Conservation (phyloP, 2,113 vertebrate genomes). For the Phyllostomus discolor region DNA sequence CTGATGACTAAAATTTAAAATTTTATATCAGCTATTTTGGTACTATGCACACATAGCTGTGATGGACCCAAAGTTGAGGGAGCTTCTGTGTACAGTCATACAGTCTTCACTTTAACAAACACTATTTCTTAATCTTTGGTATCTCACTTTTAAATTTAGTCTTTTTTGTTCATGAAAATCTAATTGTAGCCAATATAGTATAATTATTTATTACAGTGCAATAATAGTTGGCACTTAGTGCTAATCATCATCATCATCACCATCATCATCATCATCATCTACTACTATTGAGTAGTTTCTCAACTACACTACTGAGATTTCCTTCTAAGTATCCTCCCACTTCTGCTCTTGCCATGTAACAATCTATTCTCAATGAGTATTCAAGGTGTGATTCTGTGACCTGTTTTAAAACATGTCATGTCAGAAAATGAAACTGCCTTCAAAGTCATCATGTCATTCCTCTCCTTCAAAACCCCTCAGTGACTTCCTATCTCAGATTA, state of each 20-base stretch:
- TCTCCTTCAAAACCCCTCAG: not conserved
- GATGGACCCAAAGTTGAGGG: not conserved
- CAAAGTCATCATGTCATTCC: not conserved
- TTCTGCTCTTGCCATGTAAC: not conserved
- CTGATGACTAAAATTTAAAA: constrained; percentile 51
- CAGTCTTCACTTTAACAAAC: not conserved
- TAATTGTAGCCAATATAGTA: not conserved
- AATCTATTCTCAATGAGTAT: not conserved
- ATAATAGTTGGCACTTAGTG: not conserved
- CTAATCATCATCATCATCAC: not conserved
- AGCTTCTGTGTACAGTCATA: not conserved
- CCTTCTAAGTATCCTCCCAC: not conserved
- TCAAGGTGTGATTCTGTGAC: not conserved
- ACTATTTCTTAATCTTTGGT: not conserved
- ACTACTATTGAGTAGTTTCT: not conserved
- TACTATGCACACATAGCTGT: not conserved
- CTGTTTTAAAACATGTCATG: not conserved
- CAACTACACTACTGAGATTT: not conserved
- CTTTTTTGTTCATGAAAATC: not conserved
- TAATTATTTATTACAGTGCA: not conserved
- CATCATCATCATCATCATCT: not conserved
- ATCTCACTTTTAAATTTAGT: not conserved
- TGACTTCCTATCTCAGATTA: not conserved
- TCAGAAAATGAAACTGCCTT: not conserved
- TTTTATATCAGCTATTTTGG: constrained; percentile 37